Evolutionary conservation across 1,140 invertebrate genomes (phyloP), one percentile per base, ranked within the genome.

Genomic region (Neelides sp.): DNA sequence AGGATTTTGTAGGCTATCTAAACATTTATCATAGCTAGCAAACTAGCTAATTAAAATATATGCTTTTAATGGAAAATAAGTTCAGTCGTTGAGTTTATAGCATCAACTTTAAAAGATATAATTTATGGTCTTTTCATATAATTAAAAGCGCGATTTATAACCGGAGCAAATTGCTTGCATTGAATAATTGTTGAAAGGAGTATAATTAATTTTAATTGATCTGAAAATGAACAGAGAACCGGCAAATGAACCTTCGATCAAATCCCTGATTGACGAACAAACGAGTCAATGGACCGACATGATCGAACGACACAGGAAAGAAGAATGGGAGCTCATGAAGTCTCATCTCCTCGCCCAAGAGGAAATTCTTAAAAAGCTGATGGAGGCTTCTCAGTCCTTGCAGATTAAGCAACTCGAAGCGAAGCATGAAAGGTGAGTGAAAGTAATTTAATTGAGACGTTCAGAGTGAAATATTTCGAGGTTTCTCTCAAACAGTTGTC

Each of bases 251-350:
- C 77, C 81, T 0, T 72, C 73, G 5, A 78, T 93, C 52, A 79
- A 83, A 53, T 78, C 82, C 54, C 69, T 91, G 8, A 88, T 95
- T 24, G 74, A 75, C 15, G 85, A 89, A 54, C 94, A 98, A 69
- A 94, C 90, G 1, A 71, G 78, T 8, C 89, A 96, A 61, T 98
- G 94, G 92, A 87, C 86, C 30, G 83, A 87, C 58, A 77, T 98
- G 71, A 80, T 87, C 37, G 79, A 84, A 52, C 75, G 78, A 19
- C 93, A 98, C 62, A 75, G 88, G n/a, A 78, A 80, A 34, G 92
- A 96, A 66, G 88, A 95, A 68, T 91, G 89, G 76, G 82, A 85
- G 51, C 47, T 87, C 61, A 72, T 90, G 37, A 80, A 84, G 51
- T 75, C 76, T 24, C 87, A 95, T 52, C 74, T 91, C 10, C 74